Evolutionary conservation across 35 echinoderm and acorn worm species (phyloP), one percentile per base, ranked within the genome.

Genomic region (Hemicentrotus pulcherrimus): DNA sequence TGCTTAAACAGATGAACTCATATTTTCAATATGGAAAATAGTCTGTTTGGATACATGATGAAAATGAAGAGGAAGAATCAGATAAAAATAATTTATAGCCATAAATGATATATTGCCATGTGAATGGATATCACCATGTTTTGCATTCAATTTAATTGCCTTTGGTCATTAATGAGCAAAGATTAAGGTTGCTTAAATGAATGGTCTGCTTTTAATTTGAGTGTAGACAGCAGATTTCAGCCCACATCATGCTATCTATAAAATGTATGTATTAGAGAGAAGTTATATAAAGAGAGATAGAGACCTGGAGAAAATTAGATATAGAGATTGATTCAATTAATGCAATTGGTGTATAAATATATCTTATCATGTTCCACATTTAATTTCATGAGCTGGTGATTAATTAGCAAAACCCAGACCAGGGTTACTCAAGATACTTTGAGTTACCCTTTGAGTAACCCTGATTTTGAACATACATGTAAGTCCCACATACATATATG

Each of bases 341-440:
- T 59, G 52, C 52, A 78, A 4, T n/a, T 78, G 65, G 65, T 28
- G 19, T n/a, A 78, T 78, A n/a, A 78, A n/a, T 78, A 41, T 41
- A 78, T 78, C 65, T 78, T n/a, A 78, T 78, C 65, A 78, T 78
- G 65, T 78, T 78, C 65, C 65, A 78, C 18, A 78, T 78, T n/a
- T 78, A 7, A 78, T 78, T n/a, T 78, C 65, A 78, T n/a, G 22
- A 28, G 65, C 65, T 78, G 65, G 65, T 78, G 65, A 78, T 78
- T 28, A 78, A 28, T 78, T n/a, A 78, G 65, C 65, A 78, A 78
- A 78, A 28, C 65, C 65, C 1, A n/a, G 22, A n/a, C 65, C 19
- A 78, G 65, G 65, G 24, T 78, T 55, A 55, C 9, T 55, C 7
- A 55, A 55, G 0, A 50, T 50, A 50, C 15, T 55, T 15, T 11